Conservation (phyloP, 2,113 vertebrate species). For the Neogobius melanostomus region DNA sequence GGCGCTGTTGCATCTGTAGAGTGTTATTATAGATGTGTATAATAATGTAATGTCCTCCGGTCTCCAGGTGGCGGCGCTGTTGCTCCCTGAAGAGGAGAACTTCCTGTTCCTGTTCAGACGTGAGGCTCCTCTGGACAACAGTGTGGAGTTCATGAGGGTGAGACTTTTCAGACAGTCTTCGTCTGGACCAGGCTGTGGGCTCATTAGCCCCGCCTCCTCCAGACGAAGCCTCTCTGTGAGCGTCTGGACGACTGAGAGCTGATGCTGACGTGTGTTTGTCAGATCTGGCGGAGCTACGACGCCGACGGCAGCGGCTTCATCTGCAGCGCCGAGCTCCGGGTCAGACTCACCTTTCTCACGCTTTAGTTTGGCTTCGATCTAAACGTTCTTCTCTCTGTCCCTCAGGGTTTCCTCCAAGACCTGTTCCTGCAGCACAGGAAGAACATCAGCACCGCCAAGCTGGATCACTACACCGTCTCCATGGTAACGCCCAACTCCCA, state of each 20-base stretch:
- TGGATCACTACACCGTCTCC: constrained; percentile 84
- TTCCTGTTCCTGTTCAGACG: constrained; percentile 89
- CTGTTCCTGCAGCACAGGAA: constrained; percentile 86
- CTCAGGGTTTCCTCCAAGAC: constrained; percentile 87
- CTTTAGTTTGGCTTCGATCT: no score
- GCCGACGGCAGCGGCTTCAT: constrained; percentile 93
- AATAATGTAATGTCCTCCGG: neutral
- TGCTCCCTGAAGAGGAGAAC: constrained; percentile 88
- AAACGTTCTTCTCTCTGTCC: neutral
- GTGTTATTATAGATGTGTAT: no score
- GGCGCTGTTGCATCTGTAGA: no score
- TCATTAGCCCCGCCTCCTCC: neutral
- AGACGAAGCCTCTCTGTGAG: no score
- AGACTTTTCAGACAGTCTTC: constrained; percentile 47
- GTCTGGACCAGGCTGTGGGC: neutral
- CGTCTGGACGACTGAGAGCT: neutral
- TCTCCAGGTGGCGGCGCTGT: constrained; percentile 81
- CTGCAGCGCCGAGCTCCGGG: constrained; percentile 85
- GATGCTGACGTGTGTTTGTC: neutral
- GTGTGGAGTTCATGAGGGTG: constrained; percentile 95
- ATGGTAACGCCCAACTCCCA: constrained; percentile 79
- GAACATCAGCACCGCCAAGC: constrained; percentile 75
- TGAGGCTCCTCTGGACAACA: constrained; percentile 90
- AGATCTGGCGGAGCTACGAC: constrained; percentile 95
- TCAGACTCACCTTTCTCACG: constrained; percentile 35